Evolutionary conservation across 2,797 vertebrate species (phyloP), one percentile per base, ranked within the genome.

Genomic region (Chaenodraco wilsoni): DNA sequence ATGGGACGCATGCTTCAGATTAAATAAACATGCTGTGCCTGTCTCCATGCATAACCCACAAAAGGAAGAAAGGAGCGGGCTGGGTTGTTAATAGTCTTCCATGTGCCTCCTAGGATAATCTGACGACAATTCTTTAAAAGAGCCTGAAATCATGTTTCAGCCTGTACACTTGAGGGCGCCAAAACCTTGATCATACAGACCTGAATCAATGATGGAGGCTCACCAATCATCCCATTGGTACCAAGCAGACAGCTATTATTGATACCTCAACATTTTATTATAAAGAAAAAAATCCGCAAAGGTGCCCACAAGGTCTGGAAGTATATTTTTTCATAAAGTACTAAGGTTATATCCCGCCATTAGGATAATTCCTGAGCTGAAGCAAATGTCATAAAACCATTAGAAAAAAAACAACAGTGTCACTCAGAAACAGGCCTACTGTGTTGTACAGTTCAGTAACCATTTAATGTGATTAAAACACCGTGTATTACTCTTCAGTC

Each of bases 341-440:
- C 56, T 2, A 23, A 23, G 46, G 1, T 16, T 40, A 19, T 10
- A 59, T 31, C 31, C 46, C 5, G 27, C 16, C 9, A 49, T 57
- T 44, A 58, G 13, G 9, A 37, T 45, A 43, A 64, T 49, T 67
- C 9, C 54, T 76, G 46, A 51, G 69, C 45, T 19, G 45, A 1
- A 73, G 52, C 37, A 72, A 74, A 3, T 71, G 80, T 66, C 72
- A 85, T 87, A 84, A 90, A 87, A 82, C 64, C 59, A n/a, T 63
- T 44, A 9, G 33, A 37, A 37, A 37, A 9, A 37, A 1, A 54
- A 60, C 50, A 76, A 82, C 40, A 71, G 33, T 73, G 65, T 71
- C 62, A 64, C 70, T 73, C 41, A 84, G 52, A 76, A 54, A 75
- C 55, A 40, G 63, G 58, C 55, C 63, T 15, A 11, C 12, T 16